Evolutionary conservation across 2,113 vertebrate species (phyloP), one percentile per base, ranked within the genome.

Genomic region (Mormyrus lacerda): DNA sequence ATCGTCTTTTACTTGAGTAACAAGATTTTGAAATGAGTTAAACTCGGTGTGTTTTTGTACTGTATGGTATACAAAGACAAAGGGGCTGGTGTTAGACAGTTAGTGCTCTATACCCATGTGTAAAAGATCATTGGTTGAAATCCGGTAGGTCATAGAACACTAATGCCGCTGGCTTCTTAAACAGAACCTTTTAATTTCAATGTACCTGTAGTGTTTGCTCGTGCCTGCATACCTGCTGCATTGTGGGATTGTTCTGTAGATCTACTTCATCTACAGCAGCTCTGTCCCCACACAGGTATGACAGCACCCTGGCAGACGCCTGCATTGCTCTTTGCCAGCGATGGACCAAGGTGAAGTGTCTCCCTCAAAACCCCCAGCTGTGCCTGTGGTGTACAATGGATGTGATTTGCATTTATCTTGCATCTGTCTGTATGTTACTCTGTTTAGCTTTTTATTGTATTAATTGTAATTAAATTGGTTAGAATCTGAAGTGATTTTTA

Each of bases 271-370:
- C 51, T 39, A 39, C 7, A 27, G 51, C 79, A 79, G 65, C n/a
- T 79, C 19, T 53, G 58, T 45, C 61, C 7, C 17, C 27, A 0
- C 47, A 6, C 94, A 99, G 98, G 91, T 99, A 99, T 19, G 98
- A 99, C 90, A 97, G 95, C 92, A 97, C 97, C 1, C 91, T 99
- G 88, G 95, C 97, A 3, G 97, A 99, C 58, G 95, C 96, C 90
- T 99, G 98, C 24, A 93, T 96, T 91, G 91, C 95, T 90, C 96
- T 99, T 91, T 94, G 95, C 91, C 96, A 97, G 91, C 96, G 92
- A 92, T 99, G 98, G 98, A 94, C 95, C 35, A 92, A 96, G 92
- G 98, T 99, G 90, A 92, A 90, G 7, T 69, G 19, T 42, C 11
- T 47, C 83, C 53, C 55, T 27, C 21, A 47, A 44, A 7, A 21